phyloP scores from a whole-genome alignment of 1,140 invertebrate species.

The Andrena cerasifolii region DNA sequence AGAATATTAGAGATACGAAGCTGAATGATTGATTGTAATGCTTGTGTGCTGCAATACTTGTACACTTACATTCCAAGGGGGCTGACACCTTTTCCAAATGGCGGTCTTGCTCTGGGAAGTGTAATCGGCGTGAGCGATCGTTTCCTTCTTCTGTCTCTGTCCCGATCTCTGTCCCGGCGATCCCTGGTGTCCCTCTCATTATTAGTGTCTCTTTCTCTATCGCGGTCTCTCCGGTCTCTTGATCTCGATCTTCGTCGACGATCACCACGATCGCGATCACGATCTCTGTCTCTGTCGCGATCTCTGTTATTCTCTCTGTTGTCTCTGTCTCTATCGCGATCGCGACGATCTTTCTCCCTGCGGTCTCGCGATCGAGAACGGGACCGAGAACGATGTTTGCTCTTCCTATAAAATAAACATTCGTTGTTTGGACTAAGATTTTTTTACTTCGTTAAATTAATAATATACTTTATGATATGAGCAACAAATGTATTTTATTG shows the following conservation, averaged over 20 bases:
- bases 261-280: conserved; percentile 80
- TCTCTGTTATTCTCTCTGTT: conserved; percentile 73
- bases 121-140: conserved; percentile 81
- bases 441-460: not conserved
- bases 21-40: not conserved
- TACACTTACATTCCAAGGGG: conserved; percentile 80
- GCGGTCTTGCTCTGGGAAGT: conserved; percentile 79
- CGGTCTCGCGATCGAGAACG: conserved; percentile 79
- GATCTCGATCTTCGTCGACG: conserved; percentile 71
- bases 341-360: conserved; percentile 79
- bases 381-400: conserved; percentile 81
- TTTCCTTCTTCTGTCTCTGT: conserved; percentile 81
- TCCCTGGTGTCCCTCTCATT: conserved; percentile 73
- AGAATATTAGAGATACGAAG: not conserved
- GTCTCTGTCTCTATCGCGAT: conserved; percentile 77
- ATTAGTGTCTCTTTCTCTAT: conserved; percentile 75
- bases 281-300: conserved; percentile 74
- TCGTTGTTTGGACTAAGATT: not conserved
- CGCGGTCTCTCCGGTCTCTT: conserved; percentile 79
- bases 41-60: not conserved
- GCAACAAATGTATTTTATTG: not conserved
- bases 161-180: conserved; percentile 75
- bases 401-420: conserved; percentile 77
- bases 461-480: no score
- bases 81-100: conserved; percentile 80